phyloP scores from a whole-genome alignment of 2,113 vertebrate genomes.

The Myocastor coypus region DNA sequence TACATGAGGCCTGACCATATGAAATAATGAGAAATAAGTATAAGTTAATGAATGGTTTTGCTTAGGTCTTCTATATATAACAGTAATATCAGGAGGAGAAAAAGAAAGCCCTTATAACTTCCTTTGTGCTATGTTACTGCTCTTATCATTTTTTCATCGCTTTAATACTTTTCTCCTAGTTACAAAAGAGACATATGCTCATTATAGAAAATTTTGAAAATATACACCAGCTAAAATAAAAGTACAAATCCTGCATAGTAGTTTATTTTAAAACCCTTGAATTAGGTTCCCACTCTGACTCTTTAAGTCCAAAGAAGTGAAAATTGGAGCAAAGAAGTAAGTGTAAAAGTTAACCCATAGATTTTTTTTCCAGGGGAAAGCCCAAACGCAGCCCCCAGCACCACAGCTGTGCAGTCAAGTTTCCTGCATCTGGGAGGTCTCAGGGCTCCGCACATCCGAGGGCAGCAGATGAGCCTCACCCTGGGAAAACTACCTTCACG shows the following conservation, averaged over 20 bases:
- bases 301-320: slow-evolving; percentile 47
- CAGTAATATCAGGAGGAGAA: not conserved
- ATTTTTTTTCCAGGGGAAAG: too few relatives aligned
- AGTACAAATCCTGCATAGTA: slow-evolving; percentile 24
- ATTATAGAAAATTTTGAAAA: slow-evolving; percentile 53
- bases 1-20: not conserved
- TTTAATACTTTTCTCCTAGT: slow-evolving; percentile 59
- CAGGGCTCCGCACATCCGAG: too few relatives aligned
- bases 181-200: slow-evolving; percentile 46
- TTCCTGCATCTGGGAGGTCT: too few relatives aligned
- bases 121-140: not conserved
- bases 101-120: not conserved
- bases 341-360: slow-evolving; percentile 7
- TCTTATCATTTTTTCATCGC: slow-evolving; percentile 48
- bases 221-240: slow-evolving; percentile 46
- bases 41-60: slow-evolving; percentile 8
- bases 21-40: slow-evolving; percentile 38
- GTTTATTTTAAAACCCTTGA: not conserved
- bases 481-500: too few relatives aligned
- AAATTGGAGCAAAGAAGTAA: not conserved
- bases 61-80: not conserved
- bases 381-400: too few relatives aligned
- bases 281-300: not conserved
- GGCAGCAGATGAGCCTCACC: too few relatives aligned
- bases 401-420: too few relatives aligned